Evolutionary conservation across 2,888 invertebrate species (phyloP).

Genomic region (Pristionchus exspectatus): DNA sequence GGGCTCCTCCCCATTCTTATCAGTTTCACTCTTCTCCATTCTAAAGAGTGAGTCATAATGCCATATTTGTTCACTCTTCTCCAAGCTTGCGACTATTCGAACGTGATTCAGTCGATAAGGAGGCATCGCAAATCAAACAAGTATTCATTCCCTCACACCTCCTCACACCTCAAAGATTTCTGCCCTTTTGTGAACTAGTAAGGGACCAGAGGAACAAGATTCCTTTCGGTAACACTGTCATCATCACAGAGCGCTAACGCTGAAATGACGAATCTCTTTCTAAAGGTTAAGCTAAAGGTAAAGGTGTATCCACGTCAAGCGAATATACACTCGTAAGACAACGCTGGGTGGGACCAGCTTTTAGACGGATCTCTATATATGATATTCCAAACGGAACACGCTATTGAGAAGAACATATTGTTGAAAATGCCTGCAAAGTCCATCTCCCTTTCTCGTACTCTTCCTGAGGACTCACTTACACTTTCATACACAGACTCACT

Average conservation of each 20-base stretch:
- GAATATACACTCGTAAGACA: too few species aligned
- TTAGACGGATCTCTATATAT: too few species aligned
- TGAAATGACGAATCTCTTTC: too few species aligned
- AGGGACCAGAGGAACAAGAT: not conserved
- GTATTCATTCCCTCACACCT: not conserved
- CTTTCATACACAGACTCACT: not conserved
- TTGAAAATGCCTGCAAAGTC: not conserved
- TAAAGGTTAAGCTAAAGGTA: too few species aligned
- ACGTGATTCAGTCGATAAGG: conserved; percentile 47
- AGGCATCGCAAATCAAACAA: conserved; percentile 34
- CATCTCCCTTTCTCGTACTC: not conserved
- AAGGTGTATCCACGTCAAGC: too few species aligned
- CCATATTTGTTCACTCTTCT: conserved; percentile 3
- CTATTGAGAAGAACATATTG: not conserved
- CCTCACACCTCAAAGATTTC: not conserved
- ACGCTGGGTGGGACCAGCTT: too few species aligned
- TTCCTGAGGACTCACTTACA: not conserved
- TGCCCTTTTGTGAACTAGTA: not conserved
- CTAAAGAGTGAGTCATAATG: not conserved
- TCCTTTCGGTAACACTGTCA: not conserved
- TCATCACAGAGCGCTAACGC: too few species aligned
- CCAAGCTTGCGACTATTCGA: conserved; percentile 34
- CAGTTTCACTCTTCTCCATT: conserved; percentile 1
- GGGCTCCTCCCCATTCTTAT: conserved; percentile 23
- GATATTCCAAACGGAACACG: too few species aligned